Base-by-base conservation (phyloP, 2,888 invertebrate species). In the Acleris sparsana region DNA sequence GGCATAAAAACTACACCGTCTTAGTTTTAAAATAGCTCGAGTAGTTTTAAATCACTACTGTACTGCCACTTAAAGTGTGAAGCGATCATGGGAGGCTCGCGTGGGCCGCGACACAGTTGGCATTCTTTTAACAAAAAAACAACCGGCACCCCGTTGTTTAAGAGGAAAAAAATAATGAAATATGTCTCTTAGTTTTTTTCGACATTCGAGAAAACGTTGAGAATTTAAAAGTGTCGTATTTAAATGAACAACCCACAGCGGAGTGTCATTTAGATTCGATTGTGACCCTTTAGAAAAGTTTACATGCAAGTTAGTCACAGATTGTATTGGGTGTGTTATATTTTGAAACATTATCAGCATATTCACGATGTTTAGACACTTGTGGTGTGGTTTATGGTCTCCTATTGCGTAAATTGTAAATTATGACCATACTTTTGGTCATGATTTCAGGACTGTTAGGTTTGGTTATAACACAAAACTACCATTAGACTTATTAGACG, bases 81-180 rank as follows among this genome's bases (percentile, higher is more conserved):
- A 92, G 79, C 84, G 84, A 88, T 90, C 83, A 85, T 80, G 79
- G 83, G 75, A 46, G 74, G 71, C 76, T 74, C 72, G 88, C 89
- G 90, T 91, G 88, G 89, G 90, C 73, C 73, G 85, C 82, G 75
- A 74, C 83, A 76, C 84, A 80, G 79, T 86, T 85, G 85, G 85
- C 82, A 86, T 87, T 83, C 84, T 79, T 76, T 78, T 77, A 73
- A 87, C 85, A 89, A 91, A 87, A 64, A 89, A 92, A 89, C 86
- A 82, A 77, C 80, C 80, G 88, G 82, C 89, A 82, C 92, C 92
- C 92, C 85, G 92, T 91, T 91, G 92, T 92, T 91, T 89, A 84
- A 88, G 80, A 82, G 83, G 83, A 82, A 87, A 88, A 88, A 89
- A 85, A 85, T 86, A 88, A 90, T 91, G 89, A 91, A 89, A 87